Conservation (phyloP, 2,113 vertebrate genomes). For the Ameiurus melas region DNA sequence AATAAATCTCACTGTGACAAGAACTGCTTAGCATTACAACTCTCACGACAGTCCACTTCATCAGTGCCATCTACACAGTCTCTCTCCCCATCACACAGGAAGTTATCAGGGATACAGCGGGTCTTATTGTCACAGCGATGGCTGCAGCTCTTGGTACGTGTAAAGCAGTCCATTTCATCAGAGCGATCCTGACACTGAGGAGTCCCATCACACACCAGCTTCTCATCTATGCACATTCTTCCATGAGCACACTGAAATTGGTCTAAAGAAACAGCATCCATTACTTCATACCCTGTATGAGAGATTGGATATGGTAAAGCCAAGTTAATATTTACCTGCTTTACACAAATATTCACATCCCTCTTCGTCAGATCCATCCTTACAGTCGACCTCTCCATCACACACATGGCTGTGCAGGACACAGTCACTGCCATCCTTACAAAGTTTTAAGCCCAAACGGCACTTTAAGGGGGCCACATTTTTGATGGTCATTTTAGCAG, state of each 20-base stretch:
- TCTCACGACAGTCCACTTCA: conserved; percentile 76
- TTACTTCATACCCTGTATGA: background rate
- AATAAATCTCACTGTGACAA: background rate
- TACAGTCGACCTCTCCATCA: conserved; percentile 82
- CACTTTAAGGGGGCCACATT: conserved; percentile 50
- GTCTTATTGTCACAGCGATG: conserved; percentile 72
- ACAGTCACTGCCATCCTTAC: conserved; percentile 71
- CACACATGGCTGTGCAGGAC: conserved; percentile 74
- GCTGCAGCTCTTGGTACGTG: conserved; percentile 69
- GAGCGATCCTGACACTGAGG: conserved; percentile 80
- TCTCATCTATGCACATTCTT: conserved; percentile 67
- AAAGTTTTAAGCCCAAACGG: conserved; percentile 61
- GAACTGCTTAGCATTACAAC: background rate
- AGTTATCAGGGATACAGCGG: conserved; percentile 79
- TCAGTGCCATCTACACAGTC: conserved; percentile 83
- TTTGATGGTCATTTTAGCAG: background rate
- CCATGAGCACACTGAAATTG: conserved; percentile 79
- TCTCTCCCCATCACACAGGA: conserved; percentile 80
- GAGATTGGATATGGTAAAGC: background rate
- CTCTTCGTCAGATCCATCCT: conserved; percentile 82
- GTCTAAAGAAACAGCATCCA: conserved; percentile 36
- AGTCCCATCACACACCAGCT: conserved; percentile 78
- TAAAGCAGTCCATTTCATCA: conserved; percentile 76
- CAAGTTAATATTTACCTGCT: conserved; percentile 66
- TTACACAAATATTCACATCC: conserved; percentile 62